Base-by-base conservation (phyloP, 2,888 invertebrate species). In the Nymphalis polychloros region DNA sequence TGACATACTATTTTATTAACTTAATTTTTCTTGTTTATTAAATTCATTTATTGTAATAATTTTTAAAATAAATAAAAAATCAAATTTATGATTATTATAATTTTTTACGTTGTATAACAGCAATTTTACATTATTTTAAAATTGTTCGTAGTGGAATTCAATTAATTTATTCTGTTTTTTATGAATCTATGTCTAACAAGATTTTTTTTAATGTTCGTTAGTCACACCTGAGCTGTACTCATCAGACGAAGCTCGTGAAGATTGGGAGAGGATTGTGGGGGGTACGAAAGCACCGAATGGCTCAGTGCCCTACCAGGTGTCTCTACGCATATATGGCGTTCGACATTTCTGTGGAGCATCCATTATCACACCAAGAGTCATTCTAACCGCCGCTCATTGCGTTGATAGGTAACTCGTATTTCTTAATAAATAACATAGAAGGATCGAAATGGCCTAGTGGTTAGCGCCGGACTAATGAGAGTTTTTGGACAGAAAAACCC, bases 301-400 rank as follows among this genome's bases (percentile, higher is more conserved):
- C 0, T 90, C 92, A 0, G 88, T 87, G 5, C 93, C 94, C 0
- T 94, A 94, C 78, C 91, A 91, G 70, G 93, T 93, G 0, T 94
- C 94, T 0, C 75, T 94, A 1, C 79, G 94, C 6, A 75, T 86
- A 49, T 85, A 84, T 75, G 92, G 89, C 0, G 84, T 89, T 7
- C 88, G 90, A 76, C 94, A 94, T 76, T 94, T 94, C 78, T 94
- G 94, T 73, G 94, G 94, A 0, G 94, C 94, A 0, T 94, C 94
- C 0, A 83, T 94, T 2, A 79, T 94, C 17, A 92, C 93, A 35
- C 89, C 93, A 0, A 79, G 90, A 13, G 91, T 92, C 4, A 89
- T 94, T 31, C 76, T 94, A 16, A 94, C 94, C 0, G 93, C 94
- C 0, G 94, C 94, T 8, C 94, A 94, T 75, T 94, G 94, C 63